Conservation (phyloP, 2,797 vertebrate genomes). For the Caiman crocodilus region DNA sequence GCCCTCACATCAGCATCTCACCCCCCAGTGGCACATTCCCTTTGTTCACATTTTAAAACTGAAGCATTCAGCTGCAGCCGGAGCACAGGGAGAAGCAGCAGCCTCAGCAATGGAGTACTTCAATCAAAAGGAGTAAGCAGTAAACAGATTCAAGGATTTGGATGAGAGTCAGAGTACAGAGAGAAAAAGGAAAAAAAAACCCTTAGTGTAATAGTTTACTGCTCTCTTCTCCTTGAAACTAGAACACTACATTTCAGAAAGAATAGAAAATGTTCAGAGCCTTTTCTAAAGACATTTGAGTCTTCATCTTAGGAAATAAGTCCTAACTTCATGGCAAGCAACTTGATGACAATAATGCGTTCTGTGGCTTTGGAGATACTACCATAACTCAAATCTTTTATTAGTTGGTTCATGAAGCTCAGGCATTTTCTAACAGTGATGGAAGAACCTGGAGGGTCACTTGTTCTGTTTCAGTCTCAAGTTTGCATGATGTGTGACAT, state of each 20-base stretch:
- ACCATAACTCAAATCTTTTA: background rate
- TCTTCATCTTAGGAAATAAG: slow-evolving; percentile 2
- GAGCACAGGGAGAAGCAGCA: slow-evolving; percentile 29
- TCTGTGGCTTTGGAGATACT: background rate
- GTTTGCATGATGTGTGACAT: background rate
- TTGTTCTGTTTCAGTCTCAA: background rate
- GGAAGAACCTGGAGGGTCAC: background rate
- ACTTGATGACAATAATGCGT: background rate
- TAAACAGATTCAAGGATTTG: slow-evolving; percentile 59
- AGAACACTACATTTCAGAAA: slow-evolving; percentile 34
- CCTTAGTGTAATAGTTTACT: slow-evolving; percentile 10
- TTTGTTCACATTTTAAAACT: slow-evolving; percentile 54
- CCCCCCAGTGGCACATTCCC: slow-evolving; percentile 35
- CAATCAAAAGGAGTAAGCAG: slow-evolving; percentile 45
- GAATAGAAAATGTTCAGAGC: background rate
- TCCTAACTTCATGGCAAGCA: background rate
- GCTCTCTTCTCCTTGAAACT: slow-evolving; percentile 48
- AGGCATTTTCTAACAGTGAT: background rate
- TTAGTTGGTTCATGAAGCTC: background rate
- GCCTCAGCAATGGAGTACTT: slow-evolving; percentile 22
- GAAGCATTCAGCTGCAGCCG: slow-evolving; percentile 43
- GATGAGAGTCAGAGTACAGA: background rate
- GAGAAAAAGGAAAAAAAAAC: background rate
- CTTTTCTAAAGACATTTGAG: background rate
- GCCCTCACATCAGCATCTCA: background rate